phyloP scores from a whole-genome alignment of 2,113 vertebrate genomes.

The Bujurquina vittata region DNA sequence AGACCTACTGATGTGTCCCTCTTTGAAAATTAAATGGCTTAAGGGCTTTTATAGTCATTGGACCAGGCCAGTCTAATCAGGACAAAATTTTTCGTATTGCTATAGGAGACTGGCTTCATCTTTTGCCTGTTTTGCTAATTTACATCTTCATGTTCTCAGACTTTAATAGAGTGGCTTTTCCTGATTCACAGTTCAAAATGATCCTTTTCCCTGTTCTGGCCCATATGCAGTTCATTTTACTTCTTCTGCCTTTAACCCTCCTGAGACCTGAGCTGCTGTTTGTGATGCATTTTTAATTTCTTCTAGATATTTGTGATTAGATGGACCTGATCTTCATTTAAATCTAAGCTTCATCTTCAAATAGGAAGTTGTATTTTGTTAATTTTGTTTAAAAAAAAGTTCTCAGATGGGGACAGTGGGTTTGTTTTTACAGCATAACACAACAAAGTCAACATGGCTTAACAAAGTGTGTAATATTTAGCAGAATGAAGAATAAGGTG shows the following conservation, averaged over 20 bases:
- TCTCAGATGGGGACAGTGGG: too few relatives aligned
- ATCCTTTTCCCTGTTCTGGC: not conserved
- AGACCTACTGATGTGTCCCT: not conserved
- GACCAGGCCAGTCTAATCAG: not conserved
- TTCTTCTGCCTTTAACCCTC: not conserved
- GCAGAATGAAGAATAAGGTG: too few relatives aligned
- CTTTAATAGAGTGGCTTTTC: not conserved
- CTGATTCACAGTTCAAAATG: not conserved
- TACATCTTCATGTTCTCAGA: not conserved
- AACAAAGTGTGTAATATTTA: too few relatives aligned
- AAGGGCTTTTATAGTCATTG: not conserved
- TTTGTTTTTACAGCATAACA: too few relatives aligned
- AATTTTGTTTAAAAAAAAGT: too few relatives aligned
- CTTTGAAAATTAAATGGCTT: not conserved
- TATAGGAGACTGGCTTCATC: not conserved
- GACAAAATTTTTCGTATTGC: not conserved
- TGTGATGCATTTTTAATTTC: too few relatives aligned
- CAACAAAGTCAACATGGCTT: too few relatives aligned
- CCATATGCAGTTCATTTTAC: not conserved
- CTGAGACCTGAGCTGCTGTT: too few relatives aligned
- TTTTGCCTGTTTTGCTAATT: not conserved
- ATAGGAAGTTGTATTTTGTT: too few relatives aligned
- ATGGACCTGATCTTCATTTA: too few relatives aligned
- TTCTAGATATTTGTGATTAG: too few relatives aligned
- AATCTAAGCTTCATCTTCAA: too few relatives aligned